These are phyloP conservation scores for Tonatia bakeri DNA, from an alignment of 2,113 vertebrate species.

Conservation along the genomic window DNA sequence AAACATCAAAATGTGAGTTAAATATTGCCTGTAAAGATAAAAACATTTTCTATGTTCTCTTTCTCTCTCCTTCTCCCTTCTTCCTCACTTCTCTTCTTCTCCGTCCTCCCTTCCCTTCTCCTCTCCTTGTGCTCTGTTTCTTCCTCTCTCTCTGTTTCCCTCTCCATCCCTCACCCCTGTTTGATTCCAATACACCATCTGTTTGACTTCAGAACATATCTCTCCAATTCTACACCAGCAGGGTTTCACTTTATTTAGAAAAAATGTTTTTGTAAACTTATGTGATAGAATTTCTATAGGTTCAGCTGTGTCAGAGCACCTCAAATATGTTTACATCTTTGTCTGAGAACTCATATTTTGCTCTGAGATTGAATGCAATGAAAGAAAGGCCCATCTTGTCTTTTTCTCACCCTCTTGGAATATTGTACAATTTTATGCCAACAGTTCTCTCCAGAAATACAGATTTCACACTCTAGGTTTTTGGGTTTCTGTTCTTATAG, in stretches of 20 bases:
- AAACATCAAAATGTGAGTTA: constrained; percentile 43
- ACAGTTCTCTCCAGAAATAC: neutral
- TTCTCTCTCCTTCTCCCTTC: neutral
- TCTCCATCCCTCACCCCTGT: neutral
- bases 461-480: neutral
- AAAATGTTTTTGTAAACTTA: constrained; percentile 23
- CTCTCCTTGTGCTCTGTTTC: too few relatives aligned
- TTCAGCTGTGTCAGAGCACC: neutral
- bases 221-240: neutral
- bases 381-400: neutral
- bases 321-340: neutral
- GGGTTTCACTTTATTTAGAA: neutral
- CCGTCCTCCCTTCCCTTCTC: too few relatives aligned
- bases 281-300: neutral
- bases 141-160: too few relatives aligned
- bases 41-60: neutral
- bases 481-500: neutral
- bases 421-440: neutral
- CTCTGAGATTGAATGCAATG: neutral
- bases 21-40: constrained; percentile 36
- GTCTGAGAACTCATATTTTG: neutral
- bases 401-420: neutral
- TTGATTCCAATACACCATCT: neutral
- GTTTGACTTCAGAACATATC: neutral
- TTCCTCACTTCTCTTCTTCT: neutral